Base-by-base conservation (phyloP, 2,113 vertebrate genomes). In the Hippocampus guttulatus region DNA sequence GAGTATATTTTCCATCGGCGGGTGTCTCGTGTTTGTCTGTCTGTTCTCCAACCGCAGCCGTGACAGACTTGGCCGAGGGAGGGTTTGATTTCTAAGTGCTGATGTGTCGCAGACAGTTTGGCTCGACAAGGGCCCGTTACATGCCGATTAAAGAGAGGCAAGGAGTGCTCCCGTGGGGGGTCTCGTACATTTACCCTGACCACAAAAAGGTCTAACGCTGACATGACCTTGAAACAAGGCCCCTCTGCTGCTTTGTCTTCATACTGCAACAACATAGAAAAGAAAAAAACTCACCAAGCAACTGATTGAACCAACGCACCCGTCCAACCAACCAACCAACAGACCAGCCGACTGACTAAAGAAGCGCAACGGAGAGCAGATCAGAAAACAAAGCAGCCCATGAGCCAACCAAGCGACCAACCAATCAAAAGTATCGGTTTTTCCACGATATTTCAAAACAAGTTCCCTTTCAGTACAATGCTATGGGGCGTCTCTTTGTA, bases 131-230 rank as follows among this genome's bases (percentile, higher is more conserved):
- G 86, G 86, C 87, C 88, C 85, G 90, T 89, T 90, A 88, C 87
- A 85, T 49, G 85, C 87, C 89, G 86, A 89, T 92, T 92, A 92
- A 91, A 91, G 88, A 89, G 88, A 87, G 88, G 87, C 81, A 88
- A 87, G 76, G 89, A 87, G 86, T 83, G 88, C 79, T 91, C 89
- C 85, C 87, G 79, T 85, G 88, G 85, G 87, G 88, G 61, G 82
- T 76, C 89, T 88, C 84, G 88, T 91, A 91, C 91, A 92, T 93
- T 92, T 91, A 91, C 88, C 83, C 88, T 85, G 86, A 92, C 90
- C 91, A 86, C 92, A 92, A 88, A 92, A 89, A 88, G 88, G 87
- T 90, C 90, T 92, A 89, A 85, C 87, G 89, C 87, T 85, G 82
- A 89, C 87, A 86, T 92, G 90, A 93, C 91, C 92, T 93, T 93